phyloP scores from a whole-genome alignment of 2,113 vertebrate genomes.

The Phaetusa simplex region DNA sequence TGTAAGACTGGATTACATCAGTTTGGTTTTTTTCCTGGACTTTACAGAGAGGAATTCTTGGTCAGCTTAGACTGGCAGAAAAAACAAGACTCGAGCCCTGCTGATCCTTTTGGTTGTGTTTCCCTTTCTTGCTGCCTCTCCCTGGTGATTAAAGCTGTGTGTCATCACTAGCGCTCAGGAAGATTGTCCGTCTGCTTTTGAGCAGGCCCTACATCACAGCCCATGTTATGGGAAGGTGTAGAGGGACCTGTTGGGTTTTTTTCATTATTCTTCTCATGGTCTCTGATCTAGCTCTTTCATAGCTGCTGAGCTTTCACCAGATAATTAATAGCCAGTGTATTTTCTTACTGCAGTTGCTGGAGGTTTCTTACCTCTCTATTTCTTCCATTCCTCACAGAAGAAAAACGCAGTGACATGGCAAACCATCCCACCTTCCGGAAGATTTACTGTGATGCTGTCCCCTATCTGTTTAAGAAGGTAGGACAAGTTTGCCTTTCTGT shows the following conservation, averaged over 20 bases:
- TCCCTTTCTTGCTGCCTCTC: neutral
- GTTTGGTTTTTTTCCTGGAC: neutral
- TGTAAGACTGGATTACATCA: neutral
- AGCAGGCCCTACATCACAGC: neutral
- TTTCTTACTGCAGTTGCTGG: neutral
- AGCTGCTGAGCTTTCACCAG: neutral
- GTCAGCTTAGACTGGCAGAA: neutral
- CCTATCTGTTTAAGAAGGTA: slow-evolving; percentile 87
- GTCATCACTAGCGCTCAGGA: neutral
- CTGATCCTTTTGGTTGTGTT: neutral
- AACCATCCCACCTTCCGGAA: slow-evolving; percentile 82
- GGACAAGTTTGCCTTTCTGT: neutral
- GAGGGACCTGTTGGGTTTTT: neutral
- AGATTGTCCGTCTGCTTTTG: neutral
- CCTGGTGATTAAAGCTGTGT: neutral
- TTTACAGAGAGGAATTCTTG: neutral
- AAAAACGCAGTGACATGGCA: slow-evolving; percentile 76
- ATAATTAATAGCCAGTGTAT: neutral
- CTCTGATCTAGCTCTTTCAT: neutral
- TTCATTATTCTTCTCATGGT: neutral
- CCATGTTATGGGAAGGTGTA: neutral
- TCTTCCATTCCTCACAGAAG: slow-evolving; percentile 42
- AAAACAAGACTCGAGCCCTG: neutral
- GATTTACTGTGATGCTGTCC: slow-evolving; percentile 79
- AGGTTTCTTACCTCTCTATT: neutral